Evolutionary conservation across 2,797 vertebrate genomes (phyloP).

Genomic region (Sebastes taczanowskii): DNA sequence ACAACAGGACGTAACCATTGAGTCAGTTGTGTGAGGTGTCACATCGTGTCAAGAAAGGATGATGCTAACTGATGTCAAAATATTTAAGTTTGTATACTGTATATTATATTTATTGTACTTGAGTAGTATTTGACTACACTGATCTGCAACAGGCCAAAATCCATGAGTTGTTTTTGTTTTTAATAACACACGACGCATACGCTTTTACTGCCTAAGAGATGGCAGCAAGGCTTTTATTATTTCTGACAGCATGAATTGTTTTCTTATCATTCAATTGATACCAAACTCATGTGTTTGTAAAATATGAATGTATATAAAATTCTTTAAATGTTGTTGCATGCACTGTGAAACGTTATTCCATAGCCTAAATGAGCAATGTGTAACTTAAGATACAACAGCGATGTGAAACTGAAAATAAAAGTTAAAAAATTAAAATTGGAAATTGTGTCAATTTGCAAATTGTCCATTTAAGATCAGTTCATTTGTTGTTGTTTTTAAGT

Average conservation of each 20-base stretch:
- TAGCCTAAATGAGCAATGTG: not conserved
- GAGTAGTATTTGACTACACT: not conserved
- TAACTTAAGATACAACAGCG: not conserved
- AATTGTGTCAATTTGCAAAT: not conserved
- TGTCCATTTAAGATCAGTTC: not conserved
- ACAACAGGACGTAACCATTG: not conserved
- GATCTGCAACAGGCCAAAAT: slow-evolving; percentile 3
- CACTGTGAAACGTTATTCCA: not conserved
- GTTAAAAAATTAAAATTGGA: not conserved
- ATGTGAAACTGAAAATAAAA: not conserved
- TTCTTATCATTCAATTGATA: not conserved
- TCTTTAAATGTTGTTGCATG: not conserved
- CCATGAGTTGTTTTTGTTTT: not conserved
- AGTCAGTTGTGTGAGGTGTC: not conserved
- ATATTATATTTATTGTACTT: not conserved
- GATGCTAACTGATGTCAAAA: not conserved
- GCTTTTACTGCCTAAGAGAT: too few species aligned
- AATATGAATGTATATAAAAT: not conserved
- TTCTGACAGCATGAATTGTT: not conserved
- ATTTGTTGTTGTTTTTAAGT: not conserved
- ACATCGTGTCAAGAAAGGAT: not conserved
- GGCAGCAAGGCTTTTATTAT: not conserved
- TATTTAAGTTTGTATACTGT: not conserved
- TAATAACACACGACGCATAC: too few species aligned
- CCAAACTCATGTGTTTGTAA: not conserved